phyloP scores from a whole-genome alignment of 1,140 invertebrate genomes.

The Thaumatotibia leucotreta region DNA sequence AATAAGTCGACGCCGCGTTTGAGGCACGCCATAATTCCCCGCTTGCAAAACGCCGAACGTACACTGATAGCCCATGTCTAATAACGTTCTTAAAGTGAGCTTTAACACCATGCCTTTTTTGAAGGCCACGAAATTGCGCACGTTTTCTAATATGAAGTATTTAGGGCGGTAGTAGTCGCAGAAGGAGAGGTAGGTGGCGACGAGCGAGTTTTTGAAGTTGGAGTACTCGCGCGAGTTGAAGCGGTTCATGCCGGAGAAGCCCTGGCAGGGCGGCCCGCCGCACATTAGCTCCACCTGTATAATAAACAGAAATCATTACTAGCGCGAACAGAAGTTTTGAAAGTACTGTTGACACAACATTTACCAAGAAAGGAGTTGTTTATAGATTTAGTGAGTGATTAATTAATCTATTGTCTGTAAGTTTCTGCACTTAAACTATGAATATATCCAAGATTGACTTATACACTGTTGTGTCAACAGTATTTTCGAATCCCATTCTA shows the following conservation, averaged over 20 bases:
- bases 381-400: too few species aligned
- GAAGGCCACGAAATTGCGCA: constrained; percentile 90
- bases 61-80: constrained; percentile 93
- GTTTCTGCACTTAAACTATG: too few species aligned
- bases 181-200: constrained; percentile 90
- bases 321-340: too few species aligned
- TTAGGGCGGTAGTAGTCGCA: constrained; percentile 92
- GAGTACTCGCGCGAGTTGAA: constrained; percentile 93
- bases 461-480: too few species aligned
- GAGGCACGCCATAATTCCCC: constrained; percentile 91
- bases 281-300: constrained; percentile 82
- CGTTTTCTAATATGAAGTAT: constrained; percentile 92
- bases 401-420: too few species aligned
- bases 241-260: constrained; percentile 93
- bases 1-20: constrained; percentile 87
- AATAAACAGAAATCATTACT: too few species aligned
- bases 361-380: too few species aligned
- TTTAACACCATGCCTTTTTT: constrained; percentile 90
- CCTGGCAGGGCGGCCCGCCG: constrained; percentile 95
- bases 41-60: constrained; percentile 92
- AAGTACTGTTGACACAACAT: too few species aligned
- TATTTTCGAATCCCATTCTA: too few species aligned
- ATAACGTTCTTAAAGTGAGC: constrained; percentile 85
- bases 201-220: constrained; percentile 91
- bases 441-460: too few species aligned